Percentiles rank a stretch among this genome's conserved stretches.
phyloP scores from a whole-genome alignment of 2,113 vertebrate genomes.

The Melospiza georgiana region DNA sequence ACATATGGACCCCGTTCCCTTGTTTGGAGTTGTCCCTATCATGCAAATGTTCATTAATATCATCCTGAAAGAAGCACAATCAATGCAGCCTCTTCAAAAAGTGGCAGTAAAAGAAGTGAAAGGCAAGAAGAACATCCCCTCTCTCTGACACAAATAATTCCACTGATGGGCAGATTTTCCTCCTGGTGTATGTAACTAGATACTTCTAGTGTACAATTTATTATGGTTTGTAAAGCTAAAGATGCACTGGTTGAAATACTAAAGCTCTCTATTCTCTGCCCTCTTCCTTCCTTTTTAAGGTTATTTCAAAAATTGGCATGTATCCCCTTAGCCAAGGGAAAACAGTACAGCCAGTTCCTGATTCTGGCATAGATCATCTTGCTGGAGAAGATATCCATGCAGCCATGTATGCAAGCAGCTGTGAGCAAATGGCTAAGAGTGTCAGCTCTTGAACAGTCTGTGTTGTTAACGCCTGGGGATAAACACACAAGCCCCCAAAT shows the following conservation, averaged over 20 bases:
- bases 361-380: not conserved
- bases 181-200: not conserved
- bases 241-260: not conserved
- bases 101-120: not conserved
- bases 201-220: not conserved
- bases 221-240: not conserved
- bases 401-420: constrained; percentile 2
- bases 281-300: not conserved
- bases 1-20: not conserved
- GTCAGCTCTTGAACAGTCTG: not conserved
- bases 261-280: not conserved
- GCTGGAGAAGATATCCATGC: not conserved
- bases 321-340: not conserved
- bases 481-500: constrained; percentile 12
- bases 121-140: not conserved
- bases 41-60: not conserved
- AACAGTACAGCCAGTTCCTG: not conserved
- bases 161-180: not conserved
- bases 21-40: not conserved
- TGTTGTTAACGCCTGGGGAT: constrained; percentile 5
- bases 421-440: not conserved
- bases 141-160: not conserved
- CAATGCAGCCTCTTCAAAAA: not conserved
- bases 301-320: not conserved
- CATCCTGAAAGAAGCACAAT: not conserved